These are phyloP conservation scores for Salvelinus alpinus DNA, from an alignment of 2,113 vertebrate genomes.

Conservation along the genomic window DNA sequence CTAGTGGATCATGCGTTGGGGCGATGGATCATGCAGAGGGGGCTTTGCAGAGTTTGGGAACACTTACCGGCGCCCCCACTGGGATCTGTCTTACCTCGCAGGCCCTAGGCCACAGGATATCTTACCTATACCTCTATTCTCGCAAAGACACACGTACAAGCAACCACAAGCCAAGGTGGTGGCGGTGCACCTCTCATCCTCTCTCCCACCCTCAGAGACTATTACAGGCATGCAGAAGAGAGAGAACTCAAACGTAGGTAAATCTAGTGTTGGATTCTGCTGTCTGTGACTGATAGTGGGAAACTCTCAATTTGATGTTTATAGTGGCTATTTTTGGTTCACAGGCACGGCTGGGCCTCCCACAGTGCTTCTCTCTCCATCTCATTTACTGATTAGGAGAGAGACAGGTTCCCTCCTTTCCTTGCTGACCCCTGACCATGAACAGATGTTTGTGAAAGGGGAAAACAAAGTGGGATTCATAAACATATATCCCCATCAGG, in stretches of 20 bases:
- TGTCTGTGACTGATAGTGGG: conserved; percentile 36
- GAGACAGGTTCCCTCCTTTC: conserved; percentile 6
- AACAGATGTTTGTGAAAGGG: conserved; percentile 62
- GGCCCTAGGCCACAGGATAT: conserved; percentile 53
- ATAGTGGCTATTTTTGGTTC: conserved; percentile 25
- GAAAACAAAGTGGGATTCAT: conserved; percentile 56
- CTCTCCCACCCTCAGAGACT: conserved; percentile 28
- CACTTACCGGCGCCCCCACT: conserved; percentile 48
- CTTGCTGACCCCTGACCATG: conserved; percentile 43
- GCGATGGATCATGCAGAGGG: conserved; percentile 35
- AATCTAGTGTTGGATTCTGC: conserved; percentile 33
- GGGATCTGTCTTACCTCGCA: conserved; percentile 51
- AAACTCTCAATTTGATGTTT: conserved; percentile 29
- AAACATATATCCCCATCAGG: conserved; percentile 54
- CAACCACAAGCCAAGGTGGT: conserved; percentile 21
- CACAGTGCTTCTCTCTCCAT: conserved; percentile 28
- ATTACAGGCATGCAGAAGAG: conserved; percentile 35
- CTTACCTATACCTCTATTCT: conserved; percentile 20
- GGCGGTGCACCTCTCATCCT: conserved; percentile 23
- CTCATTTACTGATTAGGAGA: conserved; percentile 24
- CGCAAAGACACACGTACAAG: conserved; percentile 8
- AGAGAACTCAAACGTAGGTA: conserved; percentile 31
- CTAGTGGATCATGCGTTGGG: conserved; percentile 34
- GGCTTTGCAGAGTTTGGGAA: conserved; percentile 50
- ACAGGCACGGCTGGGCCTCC: conserved; percentile 36